Base-by-base conservation (phyloP, 2,797 vertebrate genomes). In the Oreochromis mossambicus region DNA sequence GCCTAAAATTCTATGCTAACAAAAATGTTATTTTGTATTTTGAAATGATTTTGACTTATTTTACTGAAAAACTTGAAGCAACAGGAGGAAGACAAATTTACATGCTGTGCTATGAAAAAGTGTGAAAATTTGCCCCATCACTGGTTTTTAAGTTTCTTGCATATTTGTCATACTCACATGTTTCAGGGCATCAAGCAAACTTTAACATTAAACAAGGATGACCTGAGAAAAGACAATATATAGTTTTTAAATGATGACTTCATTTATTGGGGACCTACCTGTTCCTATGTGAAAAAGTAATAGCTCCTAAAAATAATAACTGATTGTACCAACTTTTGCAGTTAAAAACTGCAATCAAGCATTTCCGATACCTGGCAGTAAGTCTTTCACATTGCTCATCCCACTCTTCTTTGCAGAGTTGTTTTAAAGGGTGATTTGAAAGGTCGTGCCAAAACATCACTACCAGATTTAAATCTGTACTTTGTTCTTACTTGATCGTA, bases 371-470 rank as follows among this genome's bases (percentile, higher is more conserved):
- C 38, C 38, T 43, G 38, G 36, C 63, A 43, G n/a, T 43, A 43
- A 43, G 63, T 68, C 36, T 68, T 68, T 43, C 36, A 68, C n/a
- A 0, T n/a, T 61, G 58, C 0, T 61, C 32, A n/a, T n/a, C 58
- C 17, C 66, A 43, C 66, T 70, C 2, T 43, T 68, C n/a, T 68
- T 43, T 43, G 63, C 63, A 43, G 38, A 68, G 5, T 17, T 26
- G 38, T 26, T 70, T 43, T 43, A 46, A 26, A 43, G 38, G 5
- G 43, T 24, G 8, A 3, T 43, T 21, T 68, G 38, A 70, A 43
- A 68, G 63, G 63, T 68, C 21, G 12, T 43, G 13, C 13, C 1
- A 24, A 7, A 48, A 15, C 43, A 48, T 48, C 43, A 15, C 6
- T 38, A 36, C 8, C 36, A 38, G 15, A 48, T 48, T 48, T 15